phyloP scores from a whole-genome alignment of 2,113 vertebrate genomes.

The Channa argus region DNA sequence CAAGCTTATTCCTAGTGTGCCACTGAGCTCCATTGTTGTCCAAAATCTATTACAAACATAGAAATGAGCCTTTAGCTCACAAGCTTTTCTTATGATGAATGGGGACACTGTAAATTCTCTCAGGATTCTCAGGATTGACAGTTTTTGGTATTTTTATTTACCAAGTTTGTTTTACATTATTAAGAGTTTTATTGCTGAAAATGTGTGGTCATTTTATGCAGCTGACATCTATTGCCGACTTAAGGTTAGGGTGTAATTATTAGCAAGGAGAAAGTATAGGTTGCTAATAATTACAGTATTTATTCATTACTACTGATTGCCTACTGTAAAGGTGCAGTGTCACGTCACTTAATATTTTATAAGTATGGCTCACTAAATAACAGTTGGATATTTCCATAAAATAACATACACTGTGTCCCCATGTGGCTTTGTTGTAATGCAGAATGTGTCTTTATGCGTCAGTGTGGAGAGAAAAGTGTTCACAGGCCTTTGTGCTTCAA shows the following conservation, averaged over 20 bases:
- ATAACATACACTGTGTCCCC: neutral
- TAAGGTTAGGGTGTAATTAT: no score
- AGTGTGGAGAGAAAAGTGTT: slow-evolving; percentile 40
- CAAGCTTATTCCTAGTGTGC: neutral
- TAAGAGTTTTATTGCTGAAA: no score
- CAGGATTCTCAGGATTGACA: no score
- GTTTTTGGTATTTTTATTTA: no score
- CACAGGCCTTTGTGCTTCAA: slow-evolving; percentile 47
- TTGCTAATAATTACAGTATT: no score
- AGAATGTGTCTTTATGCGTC: slow-evolving; percentile 19
- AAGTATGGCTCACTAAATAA: neutral
- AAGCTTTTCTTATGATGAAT: neutral
- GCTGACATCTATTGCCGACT: no score
- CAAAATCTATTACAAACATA: slow-evolving; percentile 5
- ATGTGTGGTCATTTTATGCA: no score
- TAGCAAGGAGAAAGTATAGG: no score
- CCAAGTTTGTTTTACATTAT: no score
- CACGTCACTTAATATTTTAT: no score
- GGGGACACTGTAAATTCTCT: neutral
- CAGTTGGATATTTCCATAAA: slow-evolving; percentile 8
- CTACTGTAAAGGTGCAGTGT: no score
- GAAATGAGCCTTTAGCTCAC: neutral
- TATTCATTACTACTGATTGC: no score
- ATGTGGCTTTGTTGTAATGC: slow-evolving; percentile 25
- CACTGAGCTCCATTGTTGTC: neutral